Evolutionary conservation across 2,888 invertebrate genomes (phyloP).

Genomic region (Ormyrus thymus): DNA sequence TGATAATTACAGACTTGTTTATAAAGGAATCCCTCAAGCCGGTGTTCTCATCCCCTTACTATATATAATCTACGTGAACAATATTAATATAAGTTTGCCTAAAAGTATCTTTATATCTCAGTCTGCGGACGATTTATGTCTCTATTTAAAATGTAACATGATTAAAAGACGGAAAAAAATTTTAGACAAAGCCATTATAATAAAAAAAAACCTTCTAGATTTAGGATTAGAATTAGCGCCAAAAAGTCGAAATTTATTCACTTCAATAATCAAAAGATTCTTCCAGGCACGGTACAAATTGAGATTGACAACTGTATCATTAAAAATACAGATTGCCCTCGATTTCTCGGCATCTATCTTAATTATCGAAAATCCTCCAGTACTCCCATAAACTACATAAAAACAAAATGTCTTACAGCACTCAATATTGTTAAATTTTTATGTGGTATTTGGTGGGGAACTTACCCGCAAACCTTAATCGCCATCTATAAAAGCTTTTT

Average conservation of each 20-base stretch:
- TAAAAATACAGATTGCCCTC: neutral
- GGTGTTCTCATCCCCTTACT: neutral
- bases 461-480: neutral
- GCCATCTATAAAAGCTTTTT: neutral
- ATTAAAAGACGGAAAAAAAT: too few species aligned
- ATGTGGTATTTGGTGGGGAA: neutral
- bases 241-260: neutral
- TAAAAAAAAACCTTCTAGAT: too few species aligned
- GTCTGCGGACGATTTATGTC: neutral
- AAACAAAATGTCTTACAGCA: neutral
- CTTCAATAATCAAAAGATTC: neutral
- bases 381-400: neutral
- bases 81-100: neutral
- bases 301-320: neutral
- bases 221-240: too few species aligned
- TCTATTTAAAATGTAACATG: neutral
- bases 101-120: neutral
- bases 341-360: conserved; percentile 9
- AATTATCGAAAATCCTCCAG: neutral
- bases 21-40: neutral
- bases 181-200: too few species aligned
- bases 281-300: neutral
- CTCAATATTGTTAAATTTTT: neutral
- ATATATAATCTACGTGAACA: neutral
- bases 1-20: neutral